Evolutionary conservation across 37 sponge, comb jelly and placozoan species (phyloP).

Genomic region (Theonella swinhoei): DNA sequence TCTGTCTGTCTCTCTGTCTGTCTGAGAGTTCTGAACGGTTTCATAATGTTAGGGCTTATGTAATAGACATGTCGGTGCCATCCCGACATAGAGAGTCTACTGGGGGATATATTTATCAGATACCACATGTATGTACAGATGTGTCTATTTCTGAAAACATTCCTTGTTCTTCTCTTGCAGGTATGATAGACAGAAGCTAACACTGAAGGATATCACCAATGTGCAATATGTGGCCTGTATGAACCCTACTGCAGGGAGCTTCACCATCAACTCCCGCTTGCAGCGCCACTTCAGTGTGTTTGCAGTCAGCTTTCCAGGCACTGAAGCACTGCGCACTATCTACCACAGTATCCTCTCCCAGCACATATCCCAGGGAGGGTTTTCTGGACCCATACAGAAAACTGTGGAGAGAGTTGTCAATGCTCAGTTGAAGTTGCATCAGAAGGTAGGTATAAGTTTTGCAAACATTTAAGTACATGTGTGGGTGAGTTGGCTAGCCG

Average conservation of each 20-base stretch:
- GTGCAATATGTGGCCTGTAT: constrained; percentile 98
- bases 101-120: too few relatives aligned
- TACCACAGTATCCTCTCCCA: constrained; percentile 89
- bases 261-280: constrained; percentile 99
- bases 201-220: constrained; percentile 95
- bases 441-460: constrained; percentile 34
- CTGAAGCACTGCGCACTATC: constrained; percentile 88
- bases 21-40: too few relatives aligned
- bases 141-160: too few relatives aligned
- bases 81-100: too few relatives aligned
- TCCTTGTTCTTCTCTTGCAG: too few relatives aligned
- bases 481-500: too few relatives aligned
- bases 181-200: constrained; percentile 94
- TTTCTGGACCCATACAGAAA: constrained; percentile 62
- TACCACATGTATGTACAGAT: too few relatives aligned
- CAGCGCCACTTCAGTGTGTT: constrained; percentile 99
- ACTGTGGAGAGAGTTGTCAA: constrained; percentile 80
- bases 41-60: too few relatives aligned
- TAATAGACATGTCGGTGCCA: too few relatives aligned
- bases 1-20: too few relatives aligned
- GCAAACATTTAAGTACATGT: too few relatives aligned
- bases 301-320: constrained; percentile 93
- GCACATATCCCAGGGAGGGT: constrained; percentile 72
- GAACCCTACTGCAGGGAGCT: constrained; percentile 99
- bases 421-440: constrained; percentile 85